Conservation (phyloP, 1,140 invertebrate species). For the Trichogramma pretiosum region DNA sequence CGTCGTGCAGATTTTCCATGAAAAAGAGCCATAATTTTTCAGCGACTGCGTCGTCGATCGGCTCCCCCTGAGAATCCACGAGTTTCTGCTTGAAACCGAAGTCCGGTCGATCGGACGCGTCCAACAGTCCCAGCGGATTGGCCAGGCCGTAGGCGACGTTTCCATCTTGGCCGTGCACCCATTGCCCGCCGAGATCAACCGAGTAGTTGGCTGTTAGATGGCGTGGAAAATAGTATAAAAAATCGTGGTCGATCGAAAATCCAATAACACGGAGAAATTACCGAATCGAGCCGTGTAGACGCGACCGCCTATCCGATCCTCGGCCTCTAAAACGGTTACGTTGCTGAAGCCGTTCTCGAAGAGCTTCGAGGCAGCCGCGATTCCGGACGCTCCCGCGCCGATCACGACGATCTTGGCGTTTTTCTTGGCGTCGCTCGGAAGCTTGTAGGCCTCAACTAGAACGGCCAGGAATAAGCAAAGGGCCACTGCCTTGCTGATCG, state of each 20-base stretch:
- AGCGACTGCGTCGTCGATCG: background rate
- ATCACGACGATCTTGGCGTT: constrained; percentile 44
- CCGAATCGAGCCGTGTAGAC: constrained; percentile 54
- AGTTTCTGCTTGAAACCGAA: constrained; percentile 46
- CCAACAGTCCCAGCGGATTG: constrained; percentile 24
- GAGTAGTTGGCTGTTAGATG: constrained; percentile 44
- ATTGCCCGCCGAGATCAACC: constrained; percentile 76
- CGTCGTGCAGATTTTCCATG: constrained; percentile 19
- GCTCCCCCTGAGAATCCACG: constrained; percentile 31
- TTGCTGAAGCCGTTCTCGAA: constrained; percentile 47
- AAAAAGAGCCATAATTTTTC: constrained; percentile 23
- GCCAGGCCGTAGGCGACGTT: constrained; percentile 62
- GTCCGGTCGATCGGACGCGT: constrained; percentile 2
- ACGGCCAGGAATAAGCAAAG: too few relatives aligned
- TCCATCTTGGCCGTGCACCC: constrained; percentile 69
- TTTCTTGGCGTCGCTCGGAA: too few relatives aligned
- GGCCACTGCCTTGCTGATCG: too few relatives aligned
- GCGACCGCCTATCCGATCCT: constrained; percentile 61
- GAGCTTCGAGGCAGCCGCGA: constrained; percentile 49
- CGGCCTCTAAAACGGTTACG: constrained; percentile 58
- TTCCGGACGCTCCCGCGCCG: constrained; percentile 51
- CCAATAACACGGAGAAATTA: too few relatives aligned
- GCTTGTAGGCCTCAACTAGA: too few relatives aligned
- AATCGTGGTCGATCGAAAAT: too few relatives aligned
- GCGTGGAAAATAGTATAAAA: too few relatives aligned